Evolutionary conservation across 2,113 vertebrate genomes (phyloP).

Genomic region (Oncorhynchus kisutch): DNA sequence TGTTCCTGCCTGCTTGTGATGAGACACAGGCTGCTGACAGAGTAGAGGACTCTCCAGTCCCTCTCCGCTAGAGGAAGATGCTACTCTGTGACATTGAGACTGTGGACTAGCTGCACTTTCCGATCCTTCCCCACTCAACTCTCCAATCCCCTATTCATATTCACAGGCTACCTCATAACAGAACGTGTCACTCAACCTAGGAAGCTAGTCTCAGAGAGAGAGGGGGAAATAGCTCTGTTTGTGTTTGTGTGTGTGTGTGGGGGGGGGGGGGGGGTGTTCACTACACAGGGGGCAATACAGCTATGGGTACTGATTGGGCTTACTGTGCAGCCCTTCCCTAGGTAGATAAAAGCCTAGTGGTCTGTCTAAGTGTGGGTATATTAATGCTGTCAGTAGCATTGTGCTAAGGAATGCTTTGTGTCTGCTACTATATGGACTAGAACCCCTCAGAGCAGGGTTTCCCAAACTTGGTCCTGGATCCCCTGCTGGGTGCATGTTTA

Average conservation of each 20-base stretch:
- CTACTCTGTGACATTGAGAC: constrained; percentile 42
- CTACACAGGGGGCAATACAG: background rate
- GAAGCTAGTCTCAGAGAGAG: too few relatives aligned
- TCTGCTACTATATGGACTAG: too few relatives aligned
- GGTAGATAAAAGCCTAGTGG: constrained; percentile 38
- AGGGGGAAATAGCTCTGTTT: too few relatives aligned
- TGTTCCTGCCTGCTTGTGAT: constrained; percentile 57
- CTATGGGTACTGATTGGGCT: constrained; percentile 8
- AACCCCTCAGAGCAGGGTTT: too few relatives aligned
- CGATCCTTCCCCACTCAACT: too few relatives aligned
- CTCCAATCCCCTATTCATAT: constrained; percentile 3
- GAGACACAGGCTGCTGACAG: constrained; percentile 69
- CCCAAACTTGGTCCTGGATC: too few relatives aligned
- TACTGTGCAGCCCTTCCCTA: constrained; percentile 31
- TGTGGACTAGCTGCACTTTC: constrained; percentile 1
- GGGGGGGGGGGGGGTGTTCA: background rate
- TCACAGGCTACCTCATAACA: too few relatives aligned
- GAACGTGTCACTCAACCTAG: too few relatives aligned
- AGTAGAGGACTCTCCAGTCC: constrained; percentile 30
- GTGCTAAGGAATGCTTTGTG: constrained; percentile 40
- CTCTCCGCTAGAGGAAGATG: constrained; percentile 61
- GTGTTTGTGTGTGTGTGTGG: background rate
- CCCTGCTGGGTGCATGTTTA: too few relatives aligned
- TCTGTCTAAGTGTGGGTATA: constrained; percentile 24
- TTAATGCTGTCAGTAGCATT: constrained; percentile 32